Percentiles rank a stretch among this genome's conserved stretches.
These are phyloP conservation scores for Chloroceryle amazona DNA, from an alignment of 2,797 vertebrate species.

Conservation along the genomic window DNA sequence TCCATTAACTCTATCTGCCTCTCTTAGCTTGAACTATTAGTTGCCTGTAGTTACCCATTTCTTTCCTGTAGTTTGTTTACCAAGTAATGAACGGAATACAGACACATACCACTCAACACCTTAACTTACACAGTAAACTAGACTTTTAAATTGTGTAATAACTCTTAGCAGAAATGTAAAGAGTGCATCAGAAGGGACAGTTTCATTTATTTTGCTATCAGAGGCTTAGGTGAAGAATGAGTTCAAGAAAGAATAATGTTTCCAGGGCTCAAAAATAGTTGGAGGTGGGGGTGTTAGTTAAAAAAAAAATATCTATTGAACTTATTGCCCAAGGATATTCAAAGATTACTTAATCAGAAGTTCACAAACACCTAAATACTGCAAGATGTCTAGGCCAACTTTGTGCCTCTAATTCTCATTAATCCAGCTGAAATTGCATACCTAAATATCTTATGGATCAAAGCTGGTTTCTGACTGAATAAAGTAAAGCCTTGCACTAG, in stretches of 20 bases:
- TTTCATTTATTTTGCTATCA: slow-evolving; percentile 24
- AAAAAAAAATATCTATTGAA: background rate
- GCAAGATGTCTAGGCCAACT: background rate
- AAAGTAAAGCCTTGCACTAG: background rate
- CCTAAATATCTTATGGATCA: background rate
- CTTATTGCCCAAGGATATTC: background rate
- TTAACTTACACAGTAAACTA: slow-evolving; percentile 7
- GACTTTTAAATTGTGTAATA: slow-evolving; percentile 12
- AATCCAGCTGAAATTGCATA: background rate
- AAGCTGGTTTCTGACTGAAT: background rate
- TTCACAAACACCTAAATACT: background rate
- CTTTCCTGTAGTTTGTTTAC: background rate
- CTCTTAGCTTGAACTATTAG: background rate
- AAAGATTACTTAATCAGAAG: background rate
- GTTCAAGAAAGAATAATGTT: background rate
- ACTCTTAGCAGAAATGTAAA: slow-evolving; percentile 3
- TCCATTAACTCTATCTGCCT: background rate
- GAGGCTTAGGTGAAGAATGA: background rate
- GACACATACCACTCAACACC: background rate
- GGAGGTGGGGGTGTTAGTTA: background rate
- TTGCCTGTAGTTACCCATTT: background rate
- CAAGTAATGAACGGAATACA: background rate
- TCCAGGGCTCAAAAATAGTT: background rate
- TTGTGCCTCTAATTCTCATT: background rate
- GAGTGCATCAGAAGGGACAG: background rate